These are phyloP conservation scores for Rhingia rostrata DNA, from an alignment of 2,888 invertebrate species.

Conservation along the genomic window DNA sequence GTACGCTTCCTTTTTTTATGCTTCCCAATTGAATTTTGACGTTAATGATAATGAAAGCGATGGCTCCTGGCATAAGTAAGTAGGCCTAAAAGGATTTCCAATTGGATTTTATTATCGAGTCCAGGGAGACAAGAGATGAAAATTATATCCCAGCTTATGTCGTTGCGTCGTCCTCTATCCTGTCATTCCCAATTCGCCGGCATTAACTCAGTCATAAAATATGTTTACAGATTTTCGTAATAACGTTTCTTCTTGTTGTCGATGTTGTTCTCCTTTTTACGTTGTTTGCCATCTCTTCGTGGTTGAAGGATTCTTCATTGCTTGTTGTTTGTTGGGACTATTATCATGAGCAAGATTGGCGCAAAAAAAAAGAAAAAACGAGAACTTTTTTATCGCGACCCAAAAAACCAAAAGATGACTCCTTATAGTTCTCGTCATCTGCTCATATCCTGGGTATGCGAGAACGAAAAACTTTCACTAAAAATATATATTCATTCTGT, in stretches of 20 bases:
- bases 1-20: slow-evolving; percentile 43
- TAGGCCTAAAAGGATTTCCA: slow-evolving; percentile 70
- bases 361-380: slow-evolving; percentile 3
- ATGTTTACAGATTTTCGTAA: slow-evolving; percentile 62
- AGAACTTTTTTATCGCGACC: slow-evolving; percentile 57
- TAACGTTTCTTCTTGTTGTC: slow-evolving; percentile 36
- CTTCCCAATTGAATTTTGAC: slow-evolving; percentile 71
- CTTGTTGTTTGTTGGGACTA: slow-evolving; percentile 32
- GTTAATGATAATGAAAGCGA: slow-evolving; percentile 73
- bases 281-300: neutral
- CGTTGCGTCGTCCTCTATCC: slow-evolving; percentile 32
- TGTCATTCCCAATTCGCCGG: slow-evolving; percentile 59
- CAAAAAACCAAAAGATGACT: slow-evolving; percentile 21
- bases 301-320: neutral
- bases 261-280: neutral
- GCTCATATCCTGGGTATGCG: neutral
- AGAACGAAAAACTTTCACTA: slow-evolving; percentile 61
- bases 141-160: slow-evolving; percentile 57
- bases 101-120: slow-evolving; percentile 69
- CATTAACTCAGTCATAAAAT: slow-evolving; percentile 67
- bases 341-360: slow-evolving; percentile 58
- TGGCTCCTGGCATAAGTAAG: slow-evolving; percentile 48
- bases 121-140: slow-evolving; percentile 11
- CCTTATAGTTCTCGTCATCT: neutral
- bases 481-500: slow-evolving; percentile 71